Percentiles rank a stretch among this genome's conserved stretches.
These are phyloP conservation scores for Cephalotes varians DNA, from an alignment of 2,888 invertebrate genomes.

Conservation along the genomic window DNA sequence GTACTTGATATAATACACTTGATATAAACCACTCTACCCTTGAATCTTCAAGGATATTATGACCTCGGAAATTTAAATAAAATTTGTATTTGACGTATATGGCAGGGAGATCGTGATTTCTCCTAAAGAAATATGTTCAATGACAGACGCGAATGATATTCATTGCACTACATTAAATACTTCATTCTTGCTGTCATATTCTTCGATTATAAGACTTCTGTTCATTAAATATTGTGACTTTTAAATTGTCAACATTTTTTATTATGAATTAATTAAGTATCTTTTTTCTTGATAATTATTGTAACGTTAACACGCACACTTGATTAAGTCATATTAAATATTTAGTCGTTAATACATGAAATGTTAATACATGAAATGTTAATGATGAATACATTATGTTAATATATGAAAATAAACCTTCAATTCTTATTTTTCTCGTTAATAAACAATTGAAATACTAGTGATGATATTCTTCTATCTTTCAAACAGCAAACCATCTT, in stretches of 20 bases:
- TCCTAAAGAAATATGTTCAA: background rate
- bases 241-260: background rate
- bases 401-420: background rate
- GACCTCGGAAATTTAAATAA: slow-evolving; percentile 15
- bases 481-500: background rate
- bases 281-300: background rate
- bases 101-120: slow-evolving; percentile 21
- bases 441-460: background rate
- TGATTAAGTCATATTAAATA: background rate
- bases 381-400: background rate
- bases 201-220: background rate
- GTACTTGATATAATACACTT: slow-evolving; percentile 25
- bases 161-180: background rate
- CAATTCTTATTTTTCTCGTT: background rate
- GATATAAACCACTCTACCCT: slow-evolving; percentile 50
- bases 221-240: background rate
- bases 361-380: too few species aligned
- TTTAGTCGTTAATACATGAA: too few species aligned
- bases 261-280: background rate
- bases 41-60: slow-evolving; percentile 35
- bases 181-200: background rate
- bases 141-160: slow-evolving; percentile 9
- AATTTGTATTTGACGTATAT: slow-evolving; percentile 37
- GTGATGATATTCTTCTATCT: background rate
- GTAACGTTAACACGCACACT: too few species aligned